Evolutionary conservation across 2,888 invertebrate species (phyloP), one percentile per base, ranked within the genome.

Genomic region (Archips xylosteana): DNA sequence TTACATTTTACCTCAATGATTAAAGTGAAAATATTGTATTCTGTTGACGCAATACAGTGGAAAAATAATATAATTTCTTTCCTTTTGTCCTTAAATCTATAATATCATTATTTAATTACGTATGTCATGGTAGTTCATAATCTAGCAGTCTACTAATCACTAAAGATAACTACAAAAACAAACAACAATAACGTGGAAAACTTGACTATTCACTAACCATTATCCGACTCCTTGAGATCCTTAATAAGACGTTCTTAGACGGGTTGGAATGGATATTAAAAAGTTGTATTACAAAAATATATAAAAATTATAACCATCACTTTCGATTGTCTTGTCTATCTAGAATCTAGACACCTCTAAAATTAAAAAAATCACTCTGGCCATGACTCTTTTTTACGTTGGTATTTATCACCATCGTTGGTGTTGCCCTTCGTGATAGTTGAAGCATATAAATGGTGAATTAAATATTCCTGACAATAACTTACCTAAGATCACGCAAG

Each of bases 101-200:
- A 32, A 32, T 32, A 32, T 57, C 1, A 34, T 23, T 34, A 32
- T 49, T 49, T 57, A 69, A 73, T 63, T 73, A 69, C 69, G 73
- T 73, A 73, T 68, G 13, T 68, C 36, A 65, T 73, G 68, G 68
- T 68, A 73, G 68, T 73, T 73, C 49, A 63, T 73, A 73, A 57
- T 73, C 73, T 73, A 73, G 73, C 73, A 73, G 73, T 73, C 73
- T 73, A 69, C 73, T 12, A 70, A 12, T 71, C 62, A 51, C 71
- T 65, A 64, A 63, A 62, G 47, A 66, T 64, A 75, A 10, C 73
- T 73, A 73, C 63, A 64, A 69, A 68, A 69, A 59, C 32, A 59
- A 69, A 23, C 15, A 39, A 66, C 71, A 69, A 69, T 49, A 69
- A 73, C 42, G 42, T 64, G 63, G 63, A 65, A 66, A 69, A 73